Evolutionary conservation across 2,888 invertebrate species (phyloP).

Genomic region (Chymomyza amoena): DNA sequence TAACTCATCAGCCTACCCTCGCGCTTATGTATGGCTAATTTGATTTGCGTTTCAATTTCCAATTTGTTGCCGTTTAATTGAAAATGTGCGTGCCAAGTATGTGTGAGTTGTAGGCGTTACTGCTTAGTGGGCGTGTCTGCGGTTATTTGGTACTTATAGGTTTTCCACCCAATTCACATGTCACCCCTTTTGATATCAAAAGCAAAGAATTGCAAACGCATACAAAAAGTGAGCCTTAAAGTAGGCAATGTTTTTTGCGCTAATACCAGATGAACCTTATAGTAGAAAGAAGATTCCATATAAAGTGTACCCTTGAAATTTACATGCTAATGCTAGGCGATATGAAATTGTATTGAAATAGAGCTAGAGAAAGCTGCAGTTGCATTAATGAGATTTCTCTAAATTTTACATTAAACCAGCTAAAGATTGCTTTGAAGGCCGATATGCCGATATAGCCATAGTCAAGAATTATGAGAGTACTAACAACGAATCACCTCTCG

Average conservation of each 20-base stretch:
- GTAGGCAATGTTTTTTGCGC: constrained; percentile 1
- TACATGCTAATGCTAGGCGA: too few species aligned
- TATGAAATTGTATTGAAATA: too few species aligned
- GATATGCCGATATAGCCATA: too few species aligned
- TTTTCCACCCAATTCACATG: constrained; percentile 4
- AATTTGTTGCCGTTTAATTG: constrained; percentile 58
- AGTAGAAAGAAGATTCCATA: too few species aligned
- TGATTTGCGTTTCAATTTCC: constrained; percentile 64
- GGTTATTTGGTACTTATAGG: constrained; percentile 9
- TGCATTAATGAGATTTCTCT: too few species aligned
- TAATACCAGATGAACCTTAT: not conserved
- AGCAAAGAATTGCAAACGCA: not conserved
- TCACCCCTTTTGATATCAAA: not conserved
- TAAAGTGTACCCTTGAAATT: too few species aligned
- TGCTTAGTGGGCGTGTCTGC: not conserved
- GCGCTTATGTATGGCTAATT: constrained; percentile 50
- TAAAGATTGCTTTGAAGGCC: too few species aligned
- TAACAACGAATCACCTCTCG: too few species aligned
- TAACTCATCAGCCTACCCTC: too few species aligned
- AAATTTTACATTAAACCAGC: too few species aligned
- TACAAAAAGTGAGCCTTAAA: not conserved
- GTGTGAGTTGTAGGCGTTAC: not conserved
- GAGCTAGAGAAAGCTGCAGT: too few species aligned
- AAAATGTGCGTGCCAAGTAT: constrained; percentile 41
- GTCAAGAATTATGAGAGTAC: too few species aligned